phyloP scores from a whole-genome alignment of 2,888 invertebrate species.

The Tetropium fuscum region DNA sequence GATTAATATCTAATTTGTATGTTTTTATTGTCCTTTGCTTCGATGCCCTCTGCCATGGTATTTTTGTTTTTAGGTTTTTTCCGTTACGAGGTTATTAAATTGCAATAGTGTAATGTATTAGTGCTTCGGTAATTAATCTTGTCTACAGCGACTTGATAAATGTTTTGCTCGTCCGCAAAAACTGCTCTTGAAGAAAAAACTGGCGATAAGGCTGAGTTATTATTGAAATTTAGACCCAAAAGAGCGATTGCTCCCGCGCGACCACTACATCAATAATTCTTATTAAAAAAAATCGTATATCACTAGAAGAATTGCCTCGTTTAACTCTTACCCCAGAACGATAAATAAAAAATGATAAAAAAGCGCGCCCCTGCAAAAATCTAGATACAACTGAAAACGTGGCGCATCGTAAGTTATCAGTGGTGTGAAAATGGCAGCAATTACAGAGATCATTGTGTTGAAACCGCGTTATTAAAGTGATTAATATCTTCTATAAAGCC shows the following conservation, averaged over 20 bases:
- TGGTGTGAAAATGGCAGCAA: constrained; percentile 33
- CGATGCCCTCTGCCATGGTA: too few relatives aligned
- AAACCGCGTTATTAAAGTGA: constrained; percentile 34
- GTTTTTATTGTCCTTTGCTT: too few relatives aligned
- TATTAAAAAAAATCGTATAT: constrained; percentile 24
- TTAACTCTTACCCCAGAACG: constrained; percentile 13
- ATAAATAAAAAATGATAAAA: constrained; percentile 24
- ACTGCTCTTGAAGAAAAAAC: too few relatives aligned
- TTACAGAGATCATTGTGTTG: constrained; percentile 37
- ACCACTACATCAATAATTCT: constrained; percentile 12
- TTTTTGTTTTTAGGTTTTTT: too few relatives aligned
- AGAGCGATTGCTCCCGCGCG: neutral
- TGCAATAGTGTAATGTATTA: too few relatives aligned
- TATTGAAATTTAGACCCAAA: constrained; percentile 14
- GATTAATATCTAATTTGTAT: too few relatives aligned
- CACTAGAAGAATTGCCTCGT: constrained; percentile 12
- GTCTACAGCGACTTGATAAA: too few relatives aligned
- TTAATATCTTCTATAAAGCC: constrained; percentile 30
- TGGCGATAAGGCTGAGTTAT: constrained; percentile 6
- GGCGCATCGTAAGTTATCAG: constrained; percentile 32
- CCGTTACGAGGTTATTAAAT: too few relatives aligned
- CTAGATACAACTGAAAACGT: constrained; percentile 28
- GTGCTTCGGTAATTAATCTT: too few relatives aligned
- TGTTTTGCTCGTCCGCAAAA: too few relatives aligned
- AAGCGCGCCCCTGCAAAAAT: constrained; percentile 7